Evolutionary conservation across 2,113 vertebrate genomes (phyloP), one percentile per base, ranked within the genome.

Genomic region (Nematolebias whitei): DNA sequence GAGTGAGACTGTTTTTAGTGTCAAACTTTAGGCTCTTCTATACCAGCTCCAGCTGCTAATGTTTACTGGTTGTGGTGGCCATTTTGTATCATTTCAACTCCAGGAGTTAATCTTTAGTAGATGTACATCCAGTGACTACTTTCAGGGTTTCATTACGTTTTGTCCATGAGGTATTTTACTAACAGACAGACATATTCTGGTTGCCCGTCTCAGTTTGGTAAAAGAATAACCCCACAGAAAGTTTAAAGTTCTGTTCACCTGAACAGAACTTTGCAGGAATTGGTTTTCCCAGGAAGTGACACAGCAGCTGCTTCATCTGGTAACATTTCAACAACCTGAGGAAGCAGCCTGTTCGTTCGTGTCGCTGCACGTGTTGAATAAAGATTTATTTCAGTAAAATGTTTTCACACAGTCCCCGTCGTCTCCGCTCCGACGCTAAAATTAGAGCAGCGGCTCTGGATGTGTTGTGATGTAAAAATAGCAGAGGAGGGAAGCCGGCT

Each of bases 391-490:
- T 80, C n/a, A 56, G 49, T 19, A 12, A 12, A 14, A 11, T 45
- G 39, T 69, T 70, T 80, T 79, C 64, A 48, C 53, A 38, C 29
- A 55, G 54, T 53, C 75, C 63, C 26, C 16, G 3, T 23, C 47
- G 49, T 32, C 52, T 59, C 45, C 60, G 39, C 39, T 19, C 68
- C 11, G 2, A 29, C 15, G 39, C 83, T 85, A 85, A 87, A 87
- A 82, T 82, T 88, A 85, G 85, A 74, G 64, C 51, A 8, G 68
- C 62, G 47, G 71, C 72, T 68, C 72, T 74, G 79, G 57, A 71
- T 71, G 39, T 50, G 65, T 75, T 45, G 18, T 45, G 20, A 60
- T 55, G 63, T 76, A 87, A 85, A 88, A 87, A 87, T 87, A 88
- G 85, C 61, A 38, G 45, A 49, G 32, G 43, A 73, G 73, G 78